Percentiles rank a stretch among this genome's conserved stretches.
Evolutionary conservation across 2,797 vertebrate genomes (phyloP).

Genomic region (Anabacerthia variegaticeps): DNA sequence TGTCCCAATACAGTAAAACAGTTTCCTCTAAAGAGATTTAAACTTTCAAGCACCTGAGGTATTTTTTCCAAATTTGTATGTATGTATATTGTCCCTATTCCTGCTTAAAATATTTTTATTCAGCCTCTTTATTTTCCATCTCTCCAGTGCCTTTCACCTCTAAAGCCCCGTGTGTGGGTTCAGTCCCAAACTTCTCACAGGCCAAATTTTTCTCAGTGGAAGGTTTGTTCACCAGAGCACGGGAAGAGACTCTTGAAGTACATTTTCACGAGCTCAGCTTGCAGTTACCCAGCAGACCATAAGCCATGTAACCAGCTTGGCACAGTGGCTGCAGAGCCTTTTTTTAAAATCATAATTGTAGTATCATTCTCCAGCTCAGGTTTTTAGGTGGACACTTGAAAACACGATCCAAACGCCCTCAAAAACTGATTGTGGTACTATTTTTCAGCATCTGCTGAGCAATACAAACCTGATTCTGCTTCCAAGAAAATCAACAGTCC

Average conservation of each 20-base stretch:
- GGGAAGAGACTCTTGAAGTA: not conserved
- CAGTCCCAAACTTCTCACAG: not conserved
- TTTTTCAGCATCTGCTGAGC: constrained; percentile 21
- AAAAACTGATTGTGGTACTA: not conserved
- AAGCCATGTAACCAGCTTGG: not conserved
- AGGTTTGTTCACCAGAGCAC: not conserved
- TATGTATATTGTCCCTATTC: not conserved
- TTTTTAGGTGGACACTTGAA: not conserved
- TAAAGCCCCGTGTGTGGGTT: not conserved
- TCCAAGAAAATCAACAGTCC: not conserved
- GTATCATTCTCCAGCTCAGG: not conserved
- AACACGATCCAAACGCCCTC: not conserved
- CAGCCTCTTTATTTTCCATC: not conserved
- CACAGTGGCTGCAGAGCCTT: not conserved
- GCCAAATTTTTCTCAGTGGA: not conserved
- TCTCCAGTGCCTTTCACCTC: not conserved
- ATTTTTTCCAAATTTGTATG: not conserved
- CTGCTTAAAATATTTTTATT: not conserved
- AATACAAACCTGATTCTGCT: not conserved
- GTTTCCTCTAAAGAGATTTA: constrained; percentile 10
- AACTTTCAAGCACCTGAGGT: not conserved
- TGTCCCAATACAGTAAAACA: not conserved
- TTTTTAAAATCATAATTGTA: not conserved
- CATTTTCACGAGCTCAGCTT: not conserved
- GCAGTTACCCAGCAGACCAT: not conserved